phyloP scores from a whole-genome alignment of 2,797 vertebrate genomes.

The Fistularia tabacaria region DNA sequence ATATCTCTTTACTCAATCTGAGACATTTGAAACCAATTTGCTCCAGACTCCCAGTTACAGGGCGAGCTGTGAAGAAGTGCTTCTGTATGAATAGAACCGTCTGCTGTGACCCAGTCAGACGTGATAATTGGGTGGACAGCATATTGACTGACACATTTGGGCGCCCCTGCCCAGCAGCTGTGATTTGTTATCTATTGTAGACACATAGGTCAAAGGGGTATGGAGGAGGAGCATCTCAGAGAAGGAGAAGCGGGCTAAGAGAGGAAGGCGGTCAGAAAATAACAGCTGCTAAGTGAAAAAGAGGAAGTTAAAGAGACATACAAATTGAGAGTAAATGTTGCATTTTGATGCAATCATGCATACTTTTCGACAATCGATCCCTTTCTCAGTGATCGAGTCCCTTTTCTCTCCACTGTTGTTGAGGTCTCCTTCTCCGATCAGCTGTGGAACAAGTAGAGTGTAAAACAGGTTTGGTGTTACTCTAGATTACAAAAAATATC shows the following conservation, averaged over 20 bases:
- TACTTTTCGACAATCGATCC: slow-evolving; percentile 22
- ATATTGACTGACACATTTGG: slow-evolving; percentile 64
- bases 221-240: slow-evolving; percentile 9
- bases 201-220: slow-evolving; percentile 12
- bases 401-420: no score
- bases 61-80: slow-evolving; percentile 17
- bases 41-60: slow-evolving; percentile 15
- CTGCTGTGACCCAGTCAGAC: slow-evolving; percentile 44
- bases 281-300: not conserved
- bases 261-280: not conserved
- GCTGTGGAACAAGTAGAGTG: no score
- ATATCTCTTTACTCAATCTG: no score
- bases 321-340: slow-evolving; percentile 5
- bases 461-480: no score
- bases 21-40: not conserved
- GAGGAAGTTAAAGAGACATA: not conserved
- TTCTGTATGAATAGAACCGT: slow-evolving; percentile 28
- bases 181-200: slow-evolving; percentile 44
- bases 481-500: no score
- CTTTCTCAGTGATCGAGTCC: slow-evolving; percentile 7
- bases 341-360: slow-evolving; percentile 23
- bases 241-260: not conserved
- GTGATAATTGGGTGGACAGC: slow-evolving; percentile 36
- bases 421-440: no score
- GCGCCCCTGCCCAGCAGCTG: slow-evolving; percentile 53